Evolutionary conservation across 2,797 vertebrate species (phyloP), one percentile per base, ranked within the genome.

Genomic region (Catostomus latipinnis): DNA sequence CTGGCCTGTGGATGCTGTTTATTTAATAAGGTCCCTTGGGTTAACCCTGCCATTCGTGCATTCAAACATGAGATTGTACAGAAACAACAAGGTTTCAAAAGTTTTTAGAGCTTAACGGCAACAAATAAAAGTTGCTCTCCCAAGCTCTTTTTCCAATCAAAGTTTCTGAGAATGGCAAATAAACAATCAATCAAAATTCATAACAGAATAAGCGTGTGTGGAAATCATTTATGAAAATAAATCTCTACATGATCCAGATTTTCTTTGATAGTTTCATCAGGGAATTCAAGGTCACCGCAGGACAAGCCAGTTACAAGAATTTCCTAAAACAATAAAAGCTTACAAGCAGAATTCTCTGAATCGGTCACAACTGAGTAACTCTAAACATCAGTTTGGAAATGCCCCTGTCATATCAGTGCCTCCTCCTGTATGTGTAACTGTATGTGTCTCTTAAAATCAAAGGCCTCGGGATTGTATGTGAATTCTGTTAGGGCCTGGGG

Each of bases 401-500:
- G 4, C 45, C 54, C 50, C 11, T 8, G 9, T 50, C 65, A 76
- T 45, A 50, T 12, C 43, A 71, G n/a, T 13, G 58, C 62, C 22
- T 12, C 66, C 12, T 52, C 50, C 49, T 62, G 16, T 18, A 18
- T 18, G 16, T 18, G 16, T 18, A 58, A 46, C 57, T 61, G 54
- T 57, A 46, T 0, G 12, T 5, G 45, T 71, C 74, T 71, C 45
- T 57, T 71, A 66, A 81, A 75, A 54, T 11, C 54, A 49, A 82
- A 63, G 11, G 58, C 66, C 65, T 74, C 66, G 52, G 63, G 14
- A 81, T 49, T 70, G 43, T 61, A 58, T 43, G 66, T 50, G 5
- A 70, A 54, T 43, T 75, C 61, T 65, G 66, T 53, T 61, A 34
- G 57, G 65, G 57, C 57, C 76, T 9, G 12, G 54, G 66, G 81